Percentiles rank a stretch among this genome's conserved stretches.
These are phyloP conservation scores for Caerostris darwini DNA, from an alignment of 1,140 invertebrate species.

Conservation along the genomic window DNA sequence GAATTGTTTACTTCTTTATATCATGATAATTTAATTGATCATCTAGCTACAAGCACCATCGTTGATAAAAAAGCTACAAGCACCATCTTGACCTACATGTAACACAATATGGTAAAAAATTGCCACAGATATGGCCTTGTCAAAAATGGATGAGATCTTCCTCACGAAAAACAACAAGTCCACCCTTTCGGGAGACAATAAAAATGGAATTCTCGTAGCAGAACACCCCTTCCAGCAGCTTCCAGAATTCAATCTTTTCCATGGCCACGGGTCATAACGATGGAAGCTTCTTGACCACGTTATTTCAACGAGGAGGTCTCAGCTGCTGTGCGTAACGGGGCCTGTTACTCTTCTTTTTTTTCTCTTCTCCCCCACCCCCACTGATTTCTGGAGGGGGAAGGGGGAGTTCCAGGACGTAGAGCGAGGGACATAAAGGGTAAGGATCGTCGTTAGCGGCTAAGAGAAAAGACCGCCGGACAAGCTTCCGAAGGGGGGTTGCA, in stretches of 20 bases:
- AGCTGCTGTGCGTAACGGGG: constrained; percentile 43
- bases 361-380: background rate
- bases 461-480: constrained; percentile 30
- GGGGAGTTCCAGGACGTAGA: background rate
- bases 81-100: too few relatives aligned
- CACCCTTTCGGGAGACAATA: background rate
- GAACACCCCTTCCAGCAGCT: background rate
- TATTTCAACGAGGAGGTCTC: constrained; percentile 58
- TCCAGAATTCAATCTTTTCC: background rate
- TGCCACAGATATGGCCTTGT: background rate
- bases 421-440: constrained; percentile 45
- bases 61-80: too few relatives aligned
- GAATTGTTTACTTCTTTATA: too few relatives aligned
- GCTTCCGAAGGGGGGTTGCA: constrained; percentile 27
- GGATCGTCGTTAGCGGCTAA: constrained; percentile 58
- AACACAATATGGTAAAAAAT: background rate
- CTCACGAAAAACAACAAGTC: background rate
- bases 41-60: too few relatives aligned
- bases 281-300: constrained; percentile 38
- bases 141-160: constrained; percentile 27
- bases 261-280: constrained; percentile 54
- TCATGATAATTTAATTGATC: too few relatives aligned
- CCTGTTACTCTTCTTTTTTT: background rate
- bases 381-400: background rate
- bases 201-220: background rate